Conservation (phyloP, 1,140 invertebrate genomes). For the Solen grandis region DNA sequence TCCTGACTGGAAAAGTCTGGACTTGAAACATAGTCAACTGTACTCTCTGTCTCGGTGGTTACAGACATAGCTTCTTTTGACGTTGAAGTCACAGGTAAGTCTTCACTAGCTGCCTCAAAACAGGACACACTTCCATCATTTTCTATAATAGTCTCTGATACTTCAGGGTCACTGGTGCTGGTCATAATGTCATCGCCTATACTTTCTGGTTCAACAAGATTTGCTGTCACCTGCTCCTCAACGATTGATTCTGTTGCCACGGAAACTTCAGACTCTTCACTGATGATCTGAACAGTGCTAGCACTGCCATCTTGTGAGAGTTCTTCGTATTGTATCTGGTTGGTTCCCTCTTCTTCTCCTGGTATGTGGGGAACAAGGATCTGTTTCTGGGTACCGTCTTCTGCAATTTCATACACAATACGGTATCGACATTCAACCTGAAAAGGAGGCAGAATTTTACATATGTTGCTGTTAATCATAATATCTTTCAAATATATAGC, state of each 20-base stretch:
- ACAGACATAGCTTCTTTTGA: neutral
- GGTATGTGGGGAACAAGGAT: constrained; percentile 38
- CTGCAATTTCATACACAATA: constrained; percentile 40
- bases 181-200: neutral
- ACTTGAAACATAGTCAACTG: constrained; percentile 67
- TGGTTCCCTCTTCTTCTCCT: constrained; percentile 15
- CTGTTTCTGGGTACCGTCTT: constrained; percentile 41
- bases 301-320: constrained; percentile 54
- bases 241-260: constrained; percentile 65
- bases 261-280: constrained; percentile 38
- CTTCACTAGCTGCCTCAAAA: neutral
- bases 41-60: neutral
- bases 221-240: constrained; percentile 50
- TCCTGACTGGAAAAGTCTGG: constrained; percentile 77
- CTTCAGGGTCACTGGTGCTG: neutral
- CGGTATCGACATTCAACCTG: constrained; percentile 8
- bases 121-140: neutral
- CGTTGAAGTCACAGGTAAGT: neutral
- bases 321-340: constrained; percentile 45
- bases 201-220: constrained; percentile 29
- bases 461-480: too few relatives aligned
- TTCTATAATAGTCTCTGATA: neutral
- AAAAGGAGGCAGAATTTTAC: too few relatives aligned
- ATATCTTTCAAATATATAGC: too few relatives aligned
- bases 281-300: constrained; percentile 41